phyloP scores from a whole-genome alignment of 2,113 vertebrate species.

The Fregetta grallaria region DNA sequence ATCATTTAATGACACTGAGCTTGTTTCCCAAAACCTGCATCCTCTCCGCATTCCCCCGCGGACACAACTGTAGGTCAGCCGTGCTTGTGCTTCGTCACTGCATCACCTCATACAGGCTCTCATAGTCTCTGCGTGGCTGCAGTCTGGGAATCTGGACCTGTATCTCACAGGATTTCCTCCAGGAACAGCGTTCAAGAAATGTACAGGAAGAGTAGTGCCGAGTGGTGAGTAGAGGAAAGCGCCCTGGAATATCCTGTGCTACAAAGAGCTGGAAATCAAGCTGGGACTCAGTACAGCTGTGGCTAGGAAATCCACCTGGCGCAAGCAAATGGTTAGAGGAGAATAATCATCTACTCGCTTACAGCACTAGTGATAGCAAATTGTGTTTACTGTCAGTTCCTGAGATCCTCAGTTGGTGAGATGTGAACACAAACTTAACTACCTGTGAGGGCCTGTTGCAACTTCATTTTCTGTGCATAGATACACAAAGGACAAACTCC shows the following conservation, averaged over 20 bases:
- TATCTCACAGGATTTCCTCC: constrained; percentile 6
- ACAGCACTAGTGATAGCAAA: background rate
- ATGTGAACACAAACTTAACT: background rate
- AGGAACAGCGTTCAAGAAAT: background rate
- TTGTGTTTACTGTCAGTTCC: background rate
- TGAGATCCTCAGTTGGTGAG: background rate
- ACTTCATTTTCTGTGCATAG: background rate
- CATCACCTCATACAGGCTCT: background rate
- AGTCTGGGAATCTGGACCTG: background rate
- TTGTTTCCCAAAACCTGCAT: background rate
- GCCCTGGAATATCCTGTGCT: background rate
- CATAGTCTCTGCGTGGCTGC: rapidly evolving
- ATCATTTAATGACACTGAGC: background rate
- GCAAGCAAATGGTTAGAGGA: background rate
- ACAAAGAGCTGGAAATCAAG: background rate
- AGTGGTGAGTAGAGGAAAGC: background rate
- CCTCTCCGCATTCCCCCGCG: background rate
- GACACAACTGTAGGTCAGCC: background rate
- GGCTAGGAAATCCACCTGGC: background rate
- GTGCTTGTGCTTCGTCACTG: background rate
- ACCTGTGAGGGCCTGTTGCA: background rate
- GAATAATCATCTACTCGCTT: background rate
- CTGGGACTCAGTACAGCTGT: background rate
- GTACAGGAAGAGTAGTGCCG: background rate
- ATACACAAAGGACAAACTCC: background rate